Percentiles rank a stretch among this genome's conserved stretches.
Conservation (phyloP, 92 coral and sea anemone genomes). For the Parazoanthus swiftii region DNA sequence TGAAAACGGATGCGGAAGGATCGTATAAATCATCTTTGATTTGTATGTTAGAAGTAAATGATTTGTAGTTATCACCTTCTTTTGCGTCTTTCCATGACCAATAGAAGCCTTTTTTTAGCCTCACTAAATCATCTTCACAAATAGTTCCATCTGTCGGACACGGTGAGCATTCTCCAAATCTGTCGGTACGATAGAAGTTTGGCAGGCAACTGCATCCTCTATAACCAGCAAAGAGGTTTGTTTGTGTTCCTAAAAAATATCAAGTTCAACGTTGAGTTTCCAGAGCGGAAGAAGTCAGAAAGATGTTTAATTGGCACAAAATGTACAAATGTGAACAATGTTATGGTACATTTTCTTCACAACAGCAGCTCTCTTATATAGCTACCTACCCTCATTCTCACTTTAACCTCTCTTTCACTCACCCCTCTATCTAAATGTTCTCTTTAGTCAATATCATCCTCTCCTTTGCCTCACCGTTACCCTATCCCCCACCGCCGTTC, state of each 20-base stretch:
- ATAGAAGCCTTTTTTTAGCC: background rate
- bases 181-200: background rate
- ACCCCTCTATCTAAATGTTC: no score
- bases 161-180: background rate
- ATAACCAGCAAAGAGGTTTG: slow-evolving; percentile 3
- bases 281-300: no score
- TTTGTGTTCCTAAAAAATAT: background rate
- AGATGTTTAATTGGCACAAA: no score
- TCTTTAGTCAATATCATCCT: no score
- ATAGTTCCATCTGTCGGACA: background rate
- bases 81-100: background rate
- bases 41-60: background rate
- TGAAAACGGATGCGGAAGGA: background rate
- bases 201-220: background rate
- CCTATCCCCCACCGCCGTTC: no score
- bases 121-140: background rate
- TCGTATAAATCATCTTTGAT: background rate
- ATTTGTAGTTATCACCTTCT: background rate
- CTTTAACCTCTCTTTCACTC: no score
- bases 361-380: no score
- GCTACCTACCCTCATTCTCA: no score
- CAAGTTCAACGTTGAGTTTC: background rate
- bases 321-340: no score
- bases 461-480: no score
- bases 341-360: background rate